Conservation (phyloP, 2,113 vertebrate species). For the Pantherophis guttatus region DNA sequence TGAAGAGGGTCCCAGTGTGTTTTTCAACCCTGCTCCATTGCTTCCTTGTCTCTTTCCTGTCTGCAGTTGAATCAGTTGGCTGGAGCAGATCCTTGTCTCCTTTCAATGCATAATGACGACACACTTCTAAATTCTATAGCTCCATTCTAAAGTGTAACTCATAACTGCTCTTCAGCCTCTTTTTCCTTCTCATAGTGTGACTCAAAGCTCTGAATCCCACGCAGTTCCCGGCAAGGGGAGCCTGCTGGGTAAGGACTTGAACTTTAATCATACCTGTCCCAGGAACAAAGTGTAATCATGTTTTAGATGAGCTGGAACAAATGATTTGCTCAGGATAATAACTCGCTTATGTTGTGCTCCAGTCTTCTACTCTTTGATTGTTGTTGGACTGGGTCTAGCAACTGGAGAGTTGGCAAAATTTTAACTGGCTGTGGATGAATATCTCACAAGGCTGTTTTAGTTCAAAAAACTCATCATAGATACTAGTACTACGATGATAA, state of each 20-base stretch:
- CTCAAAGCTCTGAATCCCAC: not conserved
- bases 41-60: not conserved
- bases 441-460: not conserved
- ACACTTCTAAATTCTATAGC: constrained; percentile 7
- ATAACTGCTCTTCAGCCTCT: constrained; percentile 27
- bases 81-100: not conserved
- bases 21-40: not conserved
- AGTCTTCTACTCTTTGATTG: not conserved
- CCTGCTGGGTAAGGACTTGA: constrained; percentile 5
- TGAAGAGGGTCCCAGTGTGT: not conserved
- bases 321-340: constrained; percentile 17
- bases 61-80: not conserved
- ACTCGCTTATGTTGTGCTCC: not conserved
- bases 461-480: not conserved
- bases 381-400: not conserved
- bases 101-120: not conserved
- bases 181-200: constrained; percentile 32
- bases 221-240: constrained; percentile 27
- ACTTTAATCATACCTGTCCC: constrained; percentile 6
- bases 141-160: constrained; percentile 40
- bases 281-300: constrained; percentile 1
- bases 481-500: too few relatives aligned
- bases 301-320: constrained; percentile 9
- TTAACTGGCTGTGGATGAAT: not conserved
- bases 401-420: not conserved